These are phyloP conservation scores for Arion vulgaris DNA, from an alignment of 1,140 invertebrate species.

Conservation along the genomic window DNA sequence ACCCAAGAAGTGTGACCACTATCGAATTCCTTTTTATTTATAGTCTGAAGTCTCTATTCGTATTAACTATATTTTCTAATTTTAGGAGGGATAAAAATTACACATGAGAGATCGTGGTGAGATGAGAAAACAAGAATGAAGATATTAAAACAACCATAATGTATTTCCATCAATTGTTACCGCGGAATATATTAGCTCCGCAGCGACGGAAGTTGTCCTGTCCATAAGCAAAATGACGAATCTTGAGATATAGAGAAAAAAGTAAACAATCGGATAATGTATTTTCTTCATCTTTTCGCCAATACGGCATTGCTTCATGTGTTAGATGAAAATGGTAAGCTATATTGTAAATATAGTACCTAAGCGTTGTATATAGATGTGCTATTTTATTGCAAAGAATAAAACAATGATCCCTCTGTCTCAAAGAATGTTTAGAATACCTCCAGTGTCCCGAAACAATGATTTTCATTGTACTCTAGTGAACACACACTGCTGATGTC, in stretches of 20 bases:
- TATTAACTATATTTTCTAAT: no score
- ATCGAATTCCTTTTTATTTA: no score
- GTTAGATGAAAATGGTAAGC: not conserved
- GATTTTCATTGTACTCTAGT: not conserved
- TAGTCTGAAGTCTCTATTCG: no score
- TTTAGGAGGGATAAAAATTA: no score
- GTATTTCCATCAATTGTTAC: not conserved
- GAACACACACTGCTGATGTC: not conserved
- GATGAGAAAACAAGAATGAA: no score
- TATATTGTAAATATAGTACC: not conserved
- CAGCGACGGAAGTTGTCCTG: slow-evolving; percentile 13
- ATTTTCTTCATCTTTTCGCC: slow-evolving; percentile 1
- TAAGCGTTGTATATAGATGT: not conserved
- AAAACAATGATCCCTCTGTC: not conserved
- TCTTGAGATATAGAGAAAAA: slow-evolving; percentile 11
- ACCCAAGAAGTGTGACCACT: no score
- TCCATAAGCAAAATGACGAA: slow-evolving; percentile 31
- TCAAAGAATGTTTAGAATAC: not conserved
- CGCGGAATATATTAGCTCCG: not conserved
- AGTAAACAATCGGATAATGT: slow-evolving; percentile 18
- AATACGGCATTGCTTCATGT: not conserved
- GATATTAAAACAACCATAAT: not conserved
- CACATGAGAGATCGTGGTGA: no score
- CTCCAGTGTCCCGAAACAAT: not conserved
- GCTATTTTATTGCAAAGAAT: not conserved